These are phyloP conservation scores for Rana temporaria DNA, from an alignment of 2,113 vertebrate genomes.

Conservation along the genomic window DNA sequence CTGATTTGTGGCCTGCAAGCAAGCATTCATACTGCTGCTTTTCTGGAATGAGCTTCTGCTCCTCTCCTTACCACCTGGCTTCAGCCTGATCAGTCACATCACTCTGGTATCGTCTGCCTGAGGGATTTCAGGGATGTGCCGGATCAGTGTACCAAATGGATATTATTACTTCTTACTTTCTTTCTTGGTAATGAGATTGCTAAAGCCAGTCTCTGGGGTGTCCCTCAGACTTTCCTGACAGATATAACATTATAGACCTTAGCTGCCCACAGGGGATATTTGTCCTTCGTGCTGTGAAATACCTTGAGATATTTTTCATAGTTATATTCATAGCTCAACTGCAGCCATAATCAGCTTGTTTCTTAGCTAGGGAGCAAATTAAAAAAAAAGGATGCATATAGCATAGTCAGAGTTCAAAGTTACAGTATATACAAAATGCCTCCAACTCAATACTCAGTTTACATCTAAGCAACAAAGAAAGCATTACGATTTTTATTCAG, in stretches of 20 bases:
- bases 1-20: neutral
- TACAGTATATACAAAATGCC: too few species aligned
- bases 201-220: neutral
- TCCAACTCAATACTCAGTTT: too few species aligned
- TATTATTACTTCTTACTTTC: constrained; percentile 15
- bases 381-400: too few species aligned
- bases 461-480: too few species aligned
- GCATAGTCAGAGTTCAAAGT: too few species aligned
- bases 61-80: constrained; percentile 16
- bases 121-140: constrained; percentile 15
- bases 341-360: too few species aligned
- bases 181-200: constrained; percentile 32
- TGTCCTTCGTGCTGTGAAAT: neutral
- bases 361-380: too few species aligned
- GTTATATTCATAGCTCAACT: neutral
- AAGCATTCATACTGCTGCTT: constrained; percentile 9
- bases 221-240: constrained; percentile 6
- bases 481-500: too few species aligned
- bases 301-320: constrained; percentile 4
- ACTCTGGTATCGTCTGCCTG: neutral
- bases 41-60: constrained; percentile 14
- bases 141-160: constrained; percentile 26
- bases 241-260: constrained; percentile 35
- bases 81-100: constrained; percentile 12
- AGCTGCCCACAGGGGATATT: constrained; percentile 6